Evolutionary conservation across 2,797 vertebrate genomes (phyloP).

Genomic region (Thripadectes ignobilis): DNA sequence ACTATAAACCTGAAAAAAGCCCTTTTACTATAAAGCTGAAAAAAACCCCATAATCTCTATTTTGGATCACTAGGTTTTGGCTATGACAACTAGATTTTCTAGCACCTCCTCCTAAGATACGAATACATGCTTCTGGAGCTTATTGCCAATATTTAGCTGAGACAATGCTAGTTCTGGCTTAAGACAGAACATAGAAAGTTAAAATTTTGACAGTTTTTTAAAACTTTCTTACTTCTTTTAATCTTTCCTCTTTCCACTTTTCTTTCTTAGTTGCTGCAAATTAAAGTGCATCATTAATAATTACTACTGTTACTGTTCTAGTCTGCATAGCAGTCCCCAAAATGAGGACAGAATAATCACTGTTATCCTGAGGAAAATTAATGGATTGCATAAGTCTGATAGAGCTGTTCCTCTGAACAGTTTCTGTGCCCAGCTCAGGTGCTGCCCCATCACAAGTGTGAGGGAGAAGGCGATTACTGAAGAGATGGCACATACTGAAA

Average conservation of each 20-base stretch:
- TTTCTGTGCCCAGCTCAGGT: neutral
- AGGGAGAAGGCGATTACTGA: neutral
- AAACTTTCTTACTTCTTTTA: neutral
- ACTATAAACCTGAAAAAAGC: neutral
- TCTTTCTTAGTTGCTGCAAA: neutral
- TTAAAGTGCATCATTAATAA: neutral
- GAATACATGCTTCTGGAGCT: neutral
- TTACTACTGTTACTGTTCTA: neutral
- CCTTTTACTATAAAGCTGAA: no score
- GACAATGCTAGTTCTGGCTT: neutral
- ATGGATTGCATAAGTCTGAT: neutral
- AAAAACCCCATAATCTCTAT: fast-evolving
- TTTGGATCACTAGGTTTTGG: neutral
- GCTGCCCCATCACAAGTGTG: neutral
- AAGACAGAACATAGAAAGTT: neutral
- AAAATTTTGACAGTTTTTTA: neutral
- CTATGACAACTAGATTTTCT: neutral
- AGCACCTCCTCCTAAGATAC: neutral
- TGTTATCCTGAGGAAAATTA: neutral
- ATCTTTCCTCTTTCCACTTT: neutral
- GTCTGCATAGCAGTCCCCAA: neutral
- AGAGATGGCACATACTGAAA: neutral
- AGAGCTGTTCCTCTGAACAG: neutral
- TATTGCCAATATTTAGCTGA: neutral
- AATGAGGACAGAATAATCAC: neutral